Evolutionary conservation across 2,888 invertebrate genomes (phyloP).

Genomic region (Pheosia gnoma): DNA sequence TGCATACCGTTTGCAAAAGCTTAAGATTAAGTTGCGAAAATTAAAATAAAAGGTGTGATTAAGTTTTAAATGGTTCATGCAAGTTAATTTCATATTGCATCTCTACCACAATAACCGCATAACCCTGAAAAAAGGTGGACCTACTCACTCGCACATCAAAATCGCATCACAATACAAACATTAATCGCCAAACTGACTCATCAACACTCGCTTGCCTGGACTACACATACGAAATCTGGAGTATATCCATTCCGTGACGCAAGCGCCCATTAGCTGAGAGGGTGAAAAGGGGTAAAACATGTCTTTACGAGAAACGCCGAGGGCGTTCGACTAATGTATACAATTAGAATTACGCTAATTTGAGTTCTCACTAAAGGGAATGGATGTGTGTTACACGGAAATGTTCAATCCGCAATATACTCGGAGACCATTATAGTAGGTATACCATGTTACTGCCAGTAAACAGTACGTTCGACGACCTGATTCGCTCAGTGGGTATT

Average conservation of each 20-base stretch:
- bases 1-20: too few relatives aligned
- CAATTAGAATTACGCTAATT: slow-evolving; percentile 4
- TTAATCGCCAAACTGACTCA: slow-evolving; percentile 16
- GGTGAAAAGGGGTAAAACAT: slow-evolving; percentile 18
- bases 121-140: neutral
- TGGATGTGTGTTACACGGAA: too few relatives aligned
- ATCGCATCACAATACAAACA: slow-evolving; percentile 16
- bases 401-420: too few relatives aligned
- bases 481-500: too few relatives aligned
- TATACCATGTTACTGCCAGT: too few relatives aligned
- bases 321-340: slow-evolving; percentile 6
- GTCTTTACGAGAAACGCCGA: slow-evolving; percentile 6
- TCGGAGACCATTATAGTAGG: too few relatives aligned
- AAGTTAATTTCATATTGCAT: too few relatives aligned
- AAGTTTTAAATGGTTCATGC: too few relatives aligned
- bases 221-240: slow-evolving; percentile 8
- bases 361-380: neutral
- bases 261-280: slow-evolving; percentile 12
- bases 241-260: slow-evolving; percentile 14
- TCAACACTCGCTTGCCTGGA: slow-evolving; percentile 13
- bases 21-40: too few relatives aligned
- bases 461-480: too few relatives aligned
- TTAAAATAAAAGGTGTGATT: too few relatives aligned
- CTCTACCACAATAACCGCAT: neutral
- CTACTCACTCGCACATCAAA: slow-evolving; percentile 16